These are phyloP conservation scores for Paramisgurnus dabryanus DNA, from an alignment of 2,113 vertebrate species.

Conservation along the genomic window DNA sequence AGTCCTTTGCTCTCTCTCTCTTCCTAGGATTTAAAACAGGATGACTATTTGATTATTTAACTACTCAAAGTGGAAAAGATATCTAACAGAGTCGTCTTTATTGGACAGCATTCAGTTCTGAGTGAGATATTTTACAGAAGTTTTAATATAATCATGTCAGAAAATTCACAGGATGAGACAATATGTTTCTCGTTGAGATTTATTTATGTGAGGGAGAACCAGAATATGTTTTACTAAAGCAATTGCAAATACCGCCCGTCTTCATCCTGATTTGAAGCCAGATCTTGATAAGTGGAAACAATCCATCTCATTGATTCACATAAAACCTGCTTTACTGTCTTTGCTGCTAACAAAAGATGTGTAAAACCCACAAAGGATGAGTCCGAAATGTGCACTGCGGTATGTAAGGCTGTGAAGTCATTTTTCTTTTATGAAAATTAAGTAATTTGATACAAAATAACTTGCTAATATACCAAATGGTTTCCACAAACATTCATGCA, in stretches of 20 bases:
- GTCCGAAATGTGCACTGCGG: not conserved
- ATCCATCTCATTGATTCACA: slow-evolving; percentile 34
- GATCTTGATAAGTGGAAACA: slow-evolving; percentile 48
- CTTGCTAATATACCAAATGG: not conserved
- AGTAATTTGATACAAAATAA: not conserved
- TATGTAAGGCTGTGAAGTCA: slow-evolving; percentile 1
- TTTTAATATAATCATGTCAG: slow-evolving; percentile 41
- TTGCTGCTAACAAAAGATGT: not conserved
- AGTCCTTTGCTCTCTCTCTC: slow-evolving; percentile 53
- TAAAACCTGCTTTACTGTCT: slow-evolving; percentile 23
- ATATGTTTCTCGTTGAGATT: slow-evolving; percentile 50
- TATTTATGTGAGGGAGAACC: slow-evolving; percentile 43
- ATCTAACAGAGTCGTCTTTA: slow-evolving; percentile 41
- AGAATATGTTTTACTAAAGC: slow-evolving; percentile 47
- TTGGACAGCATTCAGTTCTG: slow-evolving; percentile 18
- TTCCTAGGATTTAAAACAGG: slow-evolving; percentile 60
- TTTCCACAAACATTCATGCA: slow-evolving; percentile 8
- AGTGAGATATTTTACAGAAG: slow-evolving; percentile 26
- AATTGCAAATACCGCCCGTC: slow-evolving; percentile 23
- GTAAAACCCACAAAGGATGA: not conserved
- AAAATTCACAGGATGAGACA: slow-evolving; percentile 35
- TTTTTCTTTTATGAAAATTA: not conserved
- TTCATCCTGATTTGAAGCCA: slow-evolving; percentile 43
- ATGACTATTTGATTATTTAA: slow-evolving; percentile 61
- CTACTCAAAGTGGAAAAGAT: slow-evolving; percentile 52